Conservation (phyloP, 2,888 invertebrate species). For the Balanococcus diminutus region DNA sequence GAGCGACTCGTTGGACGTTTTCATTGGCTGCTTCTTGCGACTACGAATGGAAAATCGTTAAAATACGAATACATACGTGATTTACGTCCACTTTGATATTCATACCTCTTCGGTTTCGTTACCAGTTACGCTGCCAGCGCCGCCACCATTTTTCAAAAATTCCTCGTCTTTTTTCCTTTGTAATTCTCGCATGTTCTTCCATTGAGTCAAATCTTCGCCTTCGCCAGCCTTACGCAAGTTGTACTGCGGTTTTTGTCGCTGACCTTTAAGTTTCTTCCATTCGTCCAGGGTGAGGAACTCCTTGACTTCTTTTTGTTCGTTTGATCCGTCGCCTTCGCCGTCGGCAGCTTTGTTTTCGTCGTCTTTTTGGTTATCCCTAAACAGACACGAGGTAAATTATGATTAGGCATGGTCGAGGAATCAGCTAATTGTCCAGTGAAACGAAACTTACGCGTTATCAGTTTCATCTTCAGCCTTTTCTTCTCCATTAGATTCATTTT, state of each 20-base stretch:
- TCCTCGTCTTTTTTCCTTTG: conserved; percentile 71
- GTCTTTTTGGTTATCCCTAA: conserved; percentile 47
- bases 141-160: conserved; percentile 45
- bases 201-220: conserved; percentile 87
- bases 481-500: conserved; percentile 46
- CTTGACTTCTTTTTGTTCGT: conserved; percentile 62
- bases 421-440: neutral
- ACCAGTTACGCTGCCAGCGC: neutral
- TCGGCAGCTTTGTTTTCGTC: conserved; percentile 56
- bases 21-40: neutral
- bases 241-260: conserved; percentile 82
- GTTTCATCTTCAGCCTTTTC: conserved; percentile 11
- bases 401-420: neutral
- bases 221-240: conserved; percentile 93
- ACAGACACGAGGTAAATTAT: neutral
- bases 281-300: conserved; percentile 89
- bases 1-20: conserved; percentile 41
- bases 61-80: no score
- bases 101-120: conserved; percentile 45
- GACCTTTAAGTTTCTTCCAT: conserved; percentile 86
- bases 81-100: no score
- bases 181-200: conserved; percentile 88
- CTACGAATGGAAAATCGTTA: neutral
- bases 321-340: conserved; percentile 58
- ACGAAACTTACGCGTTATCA: conserved; percentile 34